Conservation (phyloP, 1,140 invertebrate species). For the Scylla paramamosain region DNA sequence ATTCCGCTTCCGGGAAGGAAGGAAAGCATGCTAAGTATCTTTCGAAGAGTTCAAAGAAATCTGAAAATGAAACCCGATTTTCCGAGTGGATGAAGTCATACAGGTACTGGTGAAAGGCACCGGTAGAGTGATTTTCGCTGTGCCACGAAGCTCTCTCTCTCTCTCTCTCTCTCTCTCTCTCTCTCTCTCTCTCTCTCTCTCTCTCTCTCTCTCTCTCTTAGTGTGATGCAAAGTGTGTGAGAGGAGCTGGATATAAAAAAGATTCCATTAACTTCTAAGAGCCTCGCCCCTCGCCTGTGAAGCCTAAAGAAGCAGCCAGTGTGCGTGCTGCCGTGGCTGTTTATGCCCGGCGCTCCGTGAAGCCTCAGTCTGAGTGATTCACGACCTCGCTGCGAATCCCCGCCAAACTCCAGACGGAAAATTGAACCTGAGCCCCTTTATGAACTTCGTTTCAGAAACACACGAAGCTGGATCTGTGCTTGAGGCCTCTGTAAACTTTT, state of each 20-base stretch:
- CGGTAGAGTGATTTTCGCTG: not conserved
- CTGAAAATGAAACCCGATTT: not conserved
- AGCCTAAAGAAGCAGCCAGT: not conserved
- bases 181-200: conserved; percentile 3
- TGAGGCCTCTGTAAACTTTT: not conserved
- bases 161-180: conserved; percentile 3
- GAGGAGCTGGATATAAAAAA: not conserved
- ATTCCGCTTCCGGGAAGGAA: too few relatives aligned
- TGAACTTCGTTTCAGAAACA: conserved; percentile 22
- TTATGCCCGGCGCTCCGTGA: not conserved
- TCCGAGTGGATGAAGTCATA: not conserved
- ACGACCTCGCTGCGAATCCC: not conserved
- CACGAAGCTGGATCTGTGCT: not conserved
- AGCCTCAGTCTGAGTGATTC: not conserved
- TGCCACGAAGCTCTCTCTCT: not conserved
- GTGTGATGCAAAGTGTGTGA: too few relatives aligned
- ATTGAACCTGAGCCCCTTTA: conserved; percentile 14
- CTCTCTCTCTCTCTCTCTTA: not conserved
- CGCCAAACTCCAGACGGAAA: not conserved
- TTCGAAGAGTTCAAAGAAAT: not conserved
- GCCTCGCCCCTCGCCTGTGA: not conserved
- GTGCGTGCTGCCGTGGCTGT: not conserved
- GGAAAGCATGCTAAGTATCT: too few relatives aligned
- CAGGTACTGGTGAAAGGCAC: not conserved
- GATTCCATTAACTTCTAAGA: not conserved